These are phyloP conservation scores for Trinectes maculatus DNA, from an alignment of 2,113 vertebrate genomes.

Conservation along the genomic window DNA sequence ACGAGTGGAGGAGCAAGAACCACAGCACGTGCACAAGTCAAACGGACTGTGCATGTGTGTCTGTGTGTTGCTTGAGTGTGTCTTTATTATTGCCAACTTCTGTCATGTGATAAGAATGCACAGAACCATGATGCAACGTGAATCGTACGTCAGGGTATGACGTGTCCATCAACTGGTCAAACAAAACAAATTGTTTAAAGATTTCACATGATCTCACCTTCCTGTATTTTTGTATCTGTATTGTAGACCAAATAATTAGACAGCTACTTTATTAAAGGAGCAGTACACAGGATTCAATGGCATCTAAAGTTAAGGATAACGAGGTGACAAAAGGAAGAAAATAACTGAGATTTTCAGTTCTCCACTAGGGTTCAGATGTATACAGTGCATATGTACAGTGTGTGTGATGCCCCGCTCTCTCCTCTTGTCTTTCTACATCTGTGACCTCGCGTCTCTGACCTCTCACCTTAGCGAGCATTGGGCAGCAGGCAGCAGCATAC, in stretches of 20 bases:
- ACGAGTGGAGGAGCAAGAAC: conserved; percentile 75
- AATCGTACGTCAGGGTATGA: conserved; percentile 14
- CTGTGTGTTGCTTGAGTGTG: conserved; percentile 1
- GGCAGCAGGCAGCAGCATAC: conserved; percentile 8
- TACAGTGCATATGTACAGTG: not conserved
- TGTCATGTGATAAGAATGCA: conserved; percentile 22
- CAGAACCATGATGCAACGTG: conserved; percentile 8
- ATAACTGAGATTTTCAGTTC: too few species aligned
- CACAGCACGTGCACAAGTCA: conserved; percentile 51
- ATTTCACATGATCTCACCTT: too few species aligned
- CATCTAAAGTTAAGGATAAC: too few species aligned
- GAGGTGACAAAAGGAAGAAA: too few species aligned
- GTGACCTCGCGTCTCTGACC: conserved; percentile 27
- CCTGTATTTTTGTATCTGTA: too few species aligned
- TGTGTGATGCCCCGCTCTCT: conserved; percentile 5
- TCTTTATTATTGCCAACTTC: conserved; percentile 12
- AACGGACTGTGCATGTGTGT: conserved; percentile 1
- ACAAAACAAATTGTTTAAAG: too few species aligned
- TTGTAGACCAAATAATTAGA: not conserved
- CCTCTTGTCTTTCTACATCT: conserved; percentile 6
- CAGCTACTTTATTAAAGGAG: not conserved
- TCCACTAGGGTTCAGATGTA: not conserved
- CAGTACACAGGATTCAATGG: too few species aligned
- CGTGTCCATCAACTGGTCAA: not conserved
- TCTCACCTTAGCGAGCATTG: conserved; percentile 12